phyloP scores from a whole-genome alignment of 2,113 vertebrate species.

The Colius striatus region DNA sequence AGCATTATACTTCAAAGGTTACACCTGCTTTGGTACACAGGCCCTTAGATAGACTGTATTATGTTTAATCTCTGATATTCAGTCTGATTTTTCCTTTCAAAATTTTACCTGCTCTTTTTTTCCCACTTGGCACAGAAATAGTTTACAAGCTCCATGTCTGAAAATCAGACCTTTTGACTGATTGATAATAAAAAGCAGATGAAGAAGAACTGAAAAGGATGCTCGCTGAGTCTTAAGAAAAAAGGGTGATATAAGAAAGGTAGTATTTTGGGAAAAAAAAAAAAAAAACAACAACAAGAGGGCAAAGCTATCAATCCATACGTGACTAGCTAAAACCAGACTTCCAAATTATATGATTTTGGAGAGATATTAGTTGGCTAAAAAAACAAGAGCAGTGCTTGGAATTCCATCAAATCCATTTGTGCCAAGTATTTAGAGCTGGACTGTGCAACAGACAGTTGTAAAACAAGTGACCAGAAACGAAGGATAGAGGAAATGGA shows the following conservation, averaged over 20 bases:
- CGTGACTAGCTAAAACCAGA: slow-evolving; percentile 11
- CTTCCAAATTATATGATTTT: not conserved
- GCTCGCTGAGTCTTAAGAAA: not conserved
- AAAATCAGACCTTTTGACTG: not conserved
- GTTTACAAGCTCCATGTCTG: not conserved
- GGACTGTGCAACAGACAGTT: not conserved
- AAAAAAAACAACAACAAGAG: not conserved
- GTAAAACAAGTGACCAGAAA: slow-evolving; percentile 2
- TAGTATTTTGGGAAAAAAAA: not conserved
- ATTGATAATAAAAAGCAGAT: not conserved
- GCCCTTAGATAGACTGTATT: not conserved
- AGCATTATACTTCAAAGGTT: not conserved
- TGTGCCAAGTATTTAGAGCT: not conserved
- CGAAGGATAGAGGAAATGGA: not conserved
- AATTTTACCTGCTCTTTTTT: not conserved
- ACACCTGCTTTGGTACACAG: not conserved
- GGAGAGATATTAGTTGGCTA: not conserved
- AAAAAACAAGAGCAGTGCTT: not conserved
- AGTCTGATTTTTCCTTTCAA: not conserved
- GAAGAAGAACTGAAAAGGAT: not conserved
- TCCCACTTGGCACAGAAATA: not conserved
- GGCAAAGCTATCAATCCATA: not conserved
- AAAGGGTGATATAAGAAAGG: not conserved
- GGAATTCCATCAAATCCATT: not conserved
- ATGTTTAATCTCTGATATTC: not conserved